A percentile compares a stretch with the other conserved stretches of the same genome.
Evolutionary conservation across 1,140 invertebrate species (phyloP).

Genomic region (Sesamia nonagrioides): DNA sequence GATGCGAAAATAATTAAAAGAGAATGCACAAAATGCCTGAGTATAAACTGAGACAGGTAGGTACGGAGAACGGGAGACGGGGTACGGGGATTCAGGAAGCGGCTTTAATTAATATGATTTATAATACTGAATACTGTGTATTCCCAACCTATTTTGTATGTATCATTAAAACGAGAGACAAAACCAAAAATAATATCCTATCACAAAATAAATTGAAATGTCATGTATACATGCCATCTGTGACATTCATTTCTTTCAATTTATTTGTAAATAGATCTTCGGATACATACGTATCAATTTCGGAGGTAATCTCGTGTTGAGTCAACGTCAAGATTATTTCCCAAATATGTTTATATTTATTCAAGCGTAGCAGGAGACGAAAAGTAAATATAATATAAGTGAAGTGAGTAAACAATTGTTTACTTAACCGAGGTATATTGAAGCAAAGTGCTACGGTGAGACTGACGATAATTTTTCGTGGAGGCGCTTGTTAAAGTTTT

Average conservation of each 20-base stretch:
- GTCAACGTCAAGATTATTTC: constrained; percentile 37
- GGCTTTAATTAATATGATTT: constrained; percentile 49
- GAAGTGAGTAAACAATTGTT: constrained; percentile 42
- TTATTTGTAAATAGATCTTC: constrained; percentile 33
- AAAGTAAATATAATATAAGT: constrained; percentile 31
- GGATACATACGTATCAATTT: constrained; percentile 30
- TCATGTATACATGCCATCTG: not conserved
- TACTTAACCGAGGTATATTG: constrained; percentile 16
- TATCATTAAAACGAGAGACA: constrained; percentile 8
- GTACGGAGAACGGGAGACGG: not conserved
- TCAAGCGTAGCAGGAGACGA: constrained; percentile 21
- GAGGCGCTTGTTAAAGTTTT: constrained; percentile 62
- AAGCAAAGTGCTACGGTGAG: constrained; percentile 23
- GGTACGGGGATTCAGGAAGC: constrained; percentile 30
- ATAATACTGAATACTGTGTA: constrained; percentile 30
- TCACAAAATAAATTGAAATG: constrained; percentile 28
- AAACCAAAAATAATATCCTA: not conserved
- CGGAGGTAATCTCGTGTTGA: constrained; percentile 37
- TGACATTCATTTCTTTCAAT: constrained; percentile 9
- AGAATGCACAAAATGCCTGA: constrained; percentile 28
- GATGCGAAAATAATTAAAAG: constrained; percentile 42
- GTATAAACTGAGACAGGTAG: not conserved
- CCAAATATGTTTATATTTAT: constrained; percentile 41
- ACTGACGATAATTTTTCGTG: constrained; percentile 52
- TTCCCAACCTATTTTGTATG: constrained; percentile 15